Evolutionary conservation across 2,113 vertebrate species (phyloP).

Genomic region (Ictalurus punctatus): DNA sequence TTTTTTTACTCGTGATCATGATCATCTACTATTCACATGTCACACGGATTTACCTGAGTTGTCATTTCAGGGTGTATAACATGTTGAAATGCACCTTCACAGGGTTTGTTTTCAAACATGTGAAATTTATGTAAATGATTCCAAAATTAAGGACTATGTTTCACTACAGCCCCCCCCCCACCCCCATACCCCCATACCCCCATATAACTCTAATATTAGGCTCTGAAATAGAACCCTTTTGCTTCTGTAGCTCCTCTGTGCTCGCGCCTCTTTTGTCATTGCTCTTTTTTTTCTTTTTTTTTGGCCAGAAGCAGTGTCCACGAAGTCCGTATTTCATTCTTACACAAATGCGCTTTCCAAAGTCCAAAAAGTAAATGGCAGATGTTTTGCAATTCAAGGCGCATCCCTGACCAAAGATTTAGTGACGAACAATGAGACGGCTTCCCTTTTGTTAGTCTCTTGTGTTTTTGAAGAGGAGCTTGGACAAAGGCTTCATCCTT

Average conservation of each 20-base stretch:
- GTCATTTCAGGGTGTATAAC: not conserved
- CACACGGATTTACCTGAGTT: not conserved
- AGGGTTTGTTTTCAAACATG: not conserved
- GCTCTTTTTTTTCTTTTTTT: conserved; percentile 58
- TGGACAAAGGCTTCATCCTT: conserved; percentile 77
- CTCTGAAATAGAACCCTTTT: not conserved
- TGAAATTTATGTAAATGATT: too few species aligned
- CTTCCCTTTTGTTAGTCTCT: conserved; percentile 70
- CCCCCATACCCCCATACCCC: too few species aligned
- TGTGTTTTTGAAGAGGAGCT: conserved; percentile 72
- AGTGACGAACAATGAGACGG: conserved; percentile 71
- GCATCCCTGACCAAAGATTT: conserved; percentile 73
- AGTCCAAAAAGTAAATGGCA: conserved; percentile 75
- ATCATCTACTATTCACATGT: not conserved
- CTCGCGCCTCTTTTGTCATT: conserved; percentile 50
- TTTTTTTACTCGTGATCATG: not conserved
- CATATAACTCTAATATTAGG: not conserved
- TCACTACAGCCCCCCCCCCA: not conserved
- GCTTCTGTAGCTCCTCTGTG: conserved; percentile 17
- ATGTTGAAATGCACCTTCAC: not conserved
- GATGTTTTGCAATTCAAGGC: conserved; percentile 82
- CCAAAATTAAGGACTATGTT: not conserved
- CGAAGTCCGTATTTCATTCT: conserved; percentile 63
- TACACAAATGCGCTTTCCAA: conserved; percentile 70
- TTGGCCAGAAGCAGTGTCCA: conserved; percentile 58